phyloP scores from a whole-genome alignment of 1,140 invertebrate species.

The Sogatella furcifera region DNA sequence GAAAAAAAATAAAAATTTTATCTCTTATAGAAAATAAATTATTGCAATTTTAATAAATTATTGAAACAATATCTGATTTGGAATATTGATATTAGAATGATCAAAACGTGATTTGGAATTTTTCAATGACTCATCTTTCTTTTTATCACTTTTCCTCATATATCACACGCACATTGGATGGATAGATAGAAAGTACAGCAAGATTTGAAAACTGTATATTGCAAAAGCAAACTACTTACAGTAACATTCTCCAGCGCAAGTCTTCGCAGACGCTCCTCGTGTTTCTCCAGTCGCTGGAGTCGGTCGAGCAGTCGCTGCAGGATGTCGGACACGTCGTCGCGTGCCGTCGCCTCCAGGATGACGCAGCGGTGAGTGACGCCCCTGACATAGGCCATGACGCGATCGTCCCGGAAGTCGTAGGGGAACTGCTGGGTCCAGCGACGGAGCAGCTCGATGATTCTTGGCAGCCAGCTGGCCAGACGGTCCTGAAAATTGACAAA shows the following conservation, averaged over 20 bases:
- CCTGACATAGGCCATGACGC: conserved; percentile 84
- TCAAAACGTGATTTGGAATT: no score
- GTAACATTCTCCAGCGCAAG: not conserved
- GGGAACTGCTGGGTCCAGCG: conserved; percentile 94
- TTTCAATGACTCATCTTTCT: no score
- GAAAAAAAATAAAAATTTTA: no score
- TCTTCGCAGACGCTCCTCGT: conserved; percentile 64
- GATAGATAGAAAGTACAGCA: no score
- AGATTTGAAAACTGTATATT: no score
- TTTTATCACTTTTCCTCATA: no score
- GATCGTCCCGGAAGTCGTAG: conserved; percentile 90
- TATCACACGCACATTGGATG: no score
- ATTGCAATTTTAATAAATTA: no score
- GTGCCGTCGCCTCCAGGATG: conserved; percentile 36
- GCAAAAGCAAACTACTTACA: not conserved
- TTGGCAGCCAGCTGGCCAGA: conserved; percentile 46
- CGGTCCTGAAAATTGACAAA: conserved; percentile 33
- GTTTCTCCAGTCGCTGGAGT: conserved; percentile 70
- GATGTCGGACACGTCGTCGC: conserved; percentile 71
- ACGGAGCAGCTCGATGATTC: conserved; percentile 66
- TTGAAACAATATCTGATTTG: no score
- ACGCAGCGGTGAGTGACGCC: conserved; percentile 78
- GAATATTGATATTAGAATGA: no score
- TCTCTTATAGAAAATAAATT: no score
- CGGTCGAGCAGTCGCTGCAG: conserved; percentile 74